Conservation (phyloP, 2,888 invertebrate genomes). For the Caenorhabditis becei region DNA sequence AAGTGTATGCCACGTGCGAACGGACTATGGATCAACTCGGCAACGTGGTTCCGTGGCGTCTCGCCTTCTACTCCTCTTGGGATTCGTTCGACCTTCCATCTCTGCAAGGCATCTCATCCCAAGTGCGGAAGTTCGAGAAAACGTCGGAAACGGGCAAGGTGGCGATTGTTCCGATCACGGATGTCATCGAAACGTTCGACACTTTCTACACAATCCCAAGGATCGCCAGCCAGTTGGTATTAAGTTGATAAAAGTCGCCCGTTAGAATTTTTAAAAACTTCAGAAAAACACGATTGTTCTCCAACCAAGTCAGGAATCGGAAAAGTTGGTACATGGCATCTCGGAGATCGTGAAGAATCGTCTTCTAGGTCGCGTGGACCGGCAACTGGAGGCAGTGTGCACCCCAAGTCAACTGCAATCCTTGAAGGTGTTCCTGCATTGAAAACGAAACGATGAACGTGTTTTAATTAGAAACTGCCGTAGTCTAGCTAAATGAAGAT, state of each 20-base stretch:
- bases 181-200: slow-evolving; percentile 72
- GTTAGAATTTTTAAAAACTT: not conserved
- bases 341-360: slow-evolving; percentile 74
- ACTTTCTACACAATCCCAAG: slow-evolving; percentile 70
- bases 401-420: slow-evolving; percentile 6
- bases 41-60: slow-evolving; percentile 67
- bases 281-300: slow-evolving; percentile 46
- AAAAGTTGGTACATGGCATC: slow-evolving; percentile 63
- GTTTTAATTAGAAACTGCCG: slow-evolving; percentile 30
- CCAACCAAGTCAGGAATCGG: slow-evolving; percentile 35
- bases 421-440: slow-evolving; percentile 32
- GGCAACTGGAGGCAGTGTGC: slow-evolving; percentile 57
- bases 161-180: slow-evolving; percentile 72
- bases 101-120: slow-evolving; percentile 34
- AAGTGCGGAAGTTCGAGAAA: slow-evolving; percentile 53
- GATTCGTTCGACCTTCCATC: slow-evolving; percentile 64
- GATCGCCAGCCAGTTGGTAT: slow-evolving; percentile 60
- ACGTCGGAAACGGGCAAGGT: slow-evolving; percentile 26
- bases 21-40: slow-evolving; percentile 60
- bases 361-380: slow-evolving; percentile 66
- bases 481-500: slow-evolving; percentile 13
- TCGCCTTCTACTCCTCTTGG: slow-evolving; percentile 73
- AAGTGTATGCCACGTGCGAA: slow-evolving; percentile 67
- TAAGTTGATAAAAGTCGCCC: not conserved
- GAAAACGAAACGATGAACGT: slow-evolving; percentile 19